A percentile compares a stretch with the other conserved stretches of the same genome.
phyloP scores from a whole-genome alignment of 1,140 invertebrate genomes.

The Sminthurides bifidus region DNA sequence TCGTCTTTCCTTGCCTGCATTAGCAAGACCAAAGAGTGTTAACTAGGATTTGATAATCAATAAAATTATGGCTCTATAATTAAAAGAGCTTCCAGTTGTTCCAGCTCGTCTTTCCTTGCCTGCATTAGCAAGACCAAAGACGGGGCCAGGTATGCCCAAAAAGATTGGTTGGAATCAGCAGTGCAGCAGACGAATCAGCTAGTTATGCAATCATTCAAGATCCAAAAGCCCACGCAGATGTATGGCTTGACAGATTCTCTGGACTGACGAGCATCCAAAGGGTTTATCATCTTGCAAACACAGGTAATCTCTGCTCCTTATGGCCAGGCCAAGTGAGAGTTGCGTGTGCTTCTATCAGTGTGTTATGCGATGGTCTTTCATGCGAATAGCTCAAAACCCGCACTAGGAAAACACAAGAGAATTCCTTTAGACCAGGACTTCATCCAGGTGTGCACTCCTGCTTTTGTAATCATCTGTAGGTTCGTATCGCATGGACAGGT shows the following conservation, averaged over 20 bases:
- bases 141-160: conserved; percentile 40
- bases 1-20: conserved; percentile 44
- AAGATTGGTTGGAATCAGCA: conserved; percentile 39
- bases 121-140: conserved; percentile 46
- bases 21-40: conserved; percentile 45
- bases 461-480: too few relatives aligned
- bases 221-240: background rate
- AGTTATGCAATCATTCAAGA: conserved; percentile 36
- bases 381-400: too few relatives aligned
- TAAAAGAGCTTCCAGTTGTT: too few relatives aligned
- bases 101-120: conserved; percentile 41
- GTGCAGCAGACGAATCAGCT: conserved; percentile 37
- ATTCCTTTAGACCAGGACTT: too few relatives aligned
- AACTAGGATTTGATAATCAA: too few relatives aligned
- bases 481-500: too few relatives aligned
- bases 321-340: too few relatives aligned
- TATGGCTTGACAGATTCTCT: background rate
- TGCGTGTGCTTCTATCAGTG: too few relatives aligned
- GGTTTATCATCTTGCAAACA: background rate
- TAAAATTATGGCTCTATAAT: too few relatives aligned
- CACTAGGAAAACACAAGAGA: too few relatives aligned
- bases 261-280: background rate
- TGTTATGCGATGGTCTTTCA: too few relatives aligned
- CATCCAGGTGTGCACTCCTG: too few relatives aligned
- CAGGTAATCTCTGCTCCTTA: background rate